A percentile compares a stretch with the other conserved stretches of the same genome.
Conservation (phyloP, 1,140 invertebrate species). For the Rhopalosiphum maidis region DNA sequence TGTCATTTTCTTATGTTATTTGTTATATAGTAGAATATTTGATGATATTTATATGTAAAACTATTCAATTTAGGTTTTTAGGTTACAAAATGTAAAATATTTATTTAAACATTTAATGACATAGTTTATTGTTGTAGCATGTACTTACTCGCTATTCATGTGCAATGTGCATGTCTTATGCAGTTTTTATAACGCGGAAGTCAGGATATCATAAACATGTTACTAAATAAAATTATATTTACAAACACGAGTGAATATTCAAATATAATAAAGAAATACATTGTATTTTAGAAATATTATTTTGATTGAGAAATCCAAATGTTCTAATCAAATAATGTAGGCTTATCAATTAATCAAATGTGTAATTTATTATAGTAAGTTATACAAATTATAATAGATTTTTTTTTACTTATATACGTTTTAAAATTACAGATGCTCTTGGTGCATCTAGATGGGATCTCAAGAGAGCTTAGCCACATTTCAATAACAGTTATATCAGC, state of each 20-base stretch:
- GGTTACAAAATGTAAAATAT: background rate
- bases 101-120: background rate
- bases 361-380: background rate
- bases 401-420: background rate
- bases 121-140: background rate
- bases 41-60: background rate
- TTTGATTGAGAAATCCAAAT: background rate
- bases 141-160: background rate
- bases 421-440: constrained; percentile 2
- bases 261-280: background rate
- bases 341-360: background rate
- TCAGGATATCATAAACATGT: background rate
- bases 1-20: background rate
- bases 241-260: background rate
- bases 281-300: background rate
- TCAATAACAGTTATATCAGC: background rate
- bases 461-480: background rate
- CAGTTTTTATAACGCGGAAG: background rate
- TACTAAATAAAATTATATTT: background rate
- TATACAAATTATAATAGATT: background rate
- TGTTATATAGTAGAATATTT: background rate
- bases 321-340: background rate
- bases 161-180: background rate
- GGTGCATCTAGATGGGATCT: background rate
- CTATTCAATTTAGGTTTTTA: background rate